These are phyloP conservation scores for Lichenostomus cassidix DNA, from an alignment of 2,113 vertebrate species.

Conservation along the genomic window DNA sequence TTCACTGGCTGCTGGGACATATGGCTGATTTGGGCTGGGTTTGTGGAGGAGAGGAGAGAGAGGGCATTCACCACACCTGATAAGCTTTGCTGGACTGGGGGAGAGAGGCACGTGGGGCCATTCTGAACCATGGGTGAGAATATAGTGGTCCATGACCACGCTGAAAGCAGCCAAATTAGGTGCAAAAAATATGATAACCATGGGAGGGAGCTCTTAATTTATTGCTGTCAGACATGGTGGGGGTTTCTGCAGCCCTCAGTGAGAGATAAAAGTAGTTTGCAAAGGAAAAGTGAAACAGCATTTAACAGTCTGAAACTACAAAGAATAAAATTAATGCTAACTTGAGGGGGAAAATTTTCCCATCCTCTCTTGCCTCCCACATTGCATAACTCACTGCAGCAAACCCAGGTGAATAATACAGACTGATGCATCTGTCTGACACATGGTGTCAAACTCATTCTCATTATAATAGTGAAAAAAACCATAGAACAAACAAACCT, in stretches of 20 bases:
- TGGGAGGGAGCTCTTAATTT: conserved; percentile 42
- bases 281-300: conserved; percentile 19
- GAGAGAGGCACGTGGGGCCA: neutral
- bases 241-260: neutral
- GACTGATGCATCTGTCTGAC: neutral
- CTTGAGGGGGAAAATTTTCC: neutral
- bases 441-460: neutral
- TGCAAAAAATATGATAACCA: neutral
- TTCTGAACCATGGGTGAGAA: neutral
- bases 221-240: neutral
- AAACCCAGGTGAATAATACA: neutral
- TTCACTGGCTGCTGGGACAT: neutral
- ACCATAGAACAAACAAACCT: neutral
- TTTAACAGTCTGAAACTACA: neutral
- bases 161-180: neutral
- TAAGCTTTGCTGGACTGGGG: neutral
- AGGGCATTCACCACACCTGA: neutral
- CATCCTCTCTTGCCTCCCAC: neutral
- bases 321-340: neutral
- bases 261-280: neutral
- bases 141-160: rapidly evolving
- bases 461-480: neutral
- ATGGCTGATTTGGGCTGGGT: neutral
- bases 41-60: neutral
- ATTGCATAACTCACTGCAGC: neutral